Evolutionary conservation across 2,797 vertebrate genomes (phyloP).

Genomic region (Pseudotriccus pelzelni): DNA sequence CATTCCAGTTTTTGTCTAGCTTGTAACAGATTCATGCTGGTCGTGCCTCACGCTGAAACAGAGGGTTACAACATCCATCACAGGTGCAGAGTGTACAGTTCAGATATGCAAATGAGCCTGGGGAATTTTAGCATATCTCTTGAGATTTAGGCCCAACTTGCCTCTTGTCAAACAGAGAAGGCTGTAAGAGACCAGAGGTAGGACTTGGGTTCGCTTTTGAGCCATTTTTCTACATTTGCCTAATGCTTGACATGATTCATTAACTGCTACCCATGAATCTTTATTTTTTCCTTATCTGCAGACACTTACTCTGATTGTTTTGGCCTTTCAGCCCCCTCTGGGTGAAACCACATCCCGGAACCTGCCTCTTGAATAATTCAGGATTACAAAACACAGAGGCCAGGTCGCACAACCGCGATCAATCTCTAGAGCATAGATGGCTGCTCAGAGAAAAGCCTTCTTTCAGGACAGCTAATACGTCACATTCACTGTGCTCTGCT

Average conservation of each 20-base stretch:
- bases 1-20: background rate
- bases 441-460: slow-evolving; percentile 5
- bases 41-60: background rate
- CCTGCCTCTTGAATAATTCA: background rate
- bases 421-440: background rate
- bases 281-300: background rate
- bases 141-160: background rate
- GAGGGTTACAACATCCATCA: background rate
- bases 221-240: background rate
- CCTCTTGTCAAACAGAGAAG: background rate
- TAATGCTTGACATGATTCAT: background rate
- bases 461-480: background rate
- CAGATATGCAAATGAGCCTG: background rate
- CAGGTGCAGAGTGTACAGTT: background rate
- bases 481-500: background rate
- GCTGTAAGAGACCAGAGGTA: background rate
- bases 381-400: background rate
- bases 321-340: background rate
- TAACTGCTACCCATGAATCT: background rate
- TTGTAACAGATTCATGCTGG: background rate
- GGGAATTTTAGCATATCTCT: background rate
- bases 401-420: background rate
- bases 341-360: background rate
- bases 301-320: background rate
- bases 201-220: background rate